Base-by-base conservation (phyloP, 2,113 vertebrate species). In the Trematocara marginatum region DNA sequence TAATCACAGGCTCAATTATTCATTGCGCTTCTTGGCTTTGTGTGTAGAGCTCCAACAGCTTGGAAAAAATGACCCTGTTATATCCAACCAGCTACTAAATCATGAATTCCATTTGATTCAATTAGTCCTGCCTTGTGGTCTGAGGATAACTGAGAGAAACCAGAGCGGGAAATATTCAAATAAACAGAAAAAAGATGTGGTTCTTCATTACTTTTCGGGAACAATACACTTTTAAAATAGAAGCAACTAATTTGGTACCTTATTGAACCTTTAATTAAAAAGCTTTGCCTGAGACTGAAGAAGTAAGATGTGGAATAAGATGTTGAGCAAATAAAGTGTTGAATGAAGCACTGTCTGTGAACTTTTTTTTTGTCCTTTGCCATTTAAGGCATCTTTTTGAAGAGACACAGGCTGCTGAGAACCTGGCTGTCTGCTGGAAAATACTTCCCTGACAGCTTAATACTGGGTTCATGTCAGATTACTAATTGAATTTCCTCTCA, bases 401-500 rank as follows among this genome's bases (percentile, higher is more conserved):
- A 84, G 90, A 92, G 85, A 82, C 92, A 87, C 10, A 79, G 52
- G 71, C 85, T 83, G 93, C 80, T 88, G 85, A 89, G 85, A 86
- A 90, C 31, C 88, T 91, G 88, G 86, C 82, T 79, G 84, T 86
- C 88, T 89, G 93, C 20, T 92, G 94, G 90, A 95, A 94, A 92
- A 92, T 94, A 92, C 80, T 92, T 92, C 83, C 87, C 87, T 84
- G 91, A 93, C 92, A 93, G 92, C 84, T 66, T 91, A 94, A 95
- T 94, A 91, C 94, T 64, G 84, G 92, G 83, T 92, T 95, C 86
- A 92, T 90, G 90, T 92, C 90, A 78, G 66, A 85, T 90, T 81
- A 85, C 89, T 93, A 92, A 93, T 92, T 91, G 81, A 94, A 93
- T 95, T 96, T 92, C 90, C 93, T 90, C 90, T 83, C 86, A 10